phyloP scores from a whole-genome alignment of 2,888 invertebrate species.

The Sceliomorpha sp. region DNA sequence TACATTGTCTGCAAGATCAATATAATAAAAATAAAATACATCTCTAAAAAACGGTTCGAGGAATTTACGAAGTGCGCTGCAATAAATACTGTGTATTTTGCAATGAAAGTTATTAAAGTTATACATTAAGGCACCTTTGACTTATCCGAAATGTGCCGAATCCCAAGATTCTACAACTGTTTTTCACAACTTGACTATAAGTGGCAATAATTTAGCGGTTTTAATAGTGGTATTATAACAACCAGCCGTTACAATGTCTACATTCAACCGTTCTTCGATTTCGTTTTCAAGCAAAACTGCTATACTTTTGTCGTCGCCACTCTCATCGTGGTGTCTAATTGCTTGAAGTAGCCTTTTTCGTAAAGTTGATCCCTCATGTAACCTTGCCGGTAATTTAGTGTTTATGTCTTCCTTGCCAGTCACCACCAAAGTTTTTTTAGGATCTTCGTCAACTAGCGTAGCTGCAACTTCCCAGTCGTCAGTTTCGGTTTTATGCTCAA shows the following conservation, averaged over 20 bases:
- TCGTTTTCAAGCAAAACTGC: constrained; percentile 29
- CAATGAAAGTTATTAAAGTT: no score
- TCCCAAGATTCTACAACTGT: constrained; percentile 75
- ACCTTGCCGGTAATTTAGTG: constrained; percentile 65
- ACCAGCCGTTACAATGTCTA: constrained; percentile 71
- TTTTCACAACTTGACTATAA: constrained; percentile 75
- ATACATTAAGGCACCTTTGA: no score
- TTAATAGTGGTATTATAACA: constrained; percentile 60
- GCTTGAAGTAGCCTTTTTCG: constrained; percentile 61
- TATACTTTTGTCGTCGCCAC: constrained; percentile 45
- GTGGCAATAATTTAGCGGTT: constrained; percentile 68
- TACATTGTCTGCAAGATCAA: no score
- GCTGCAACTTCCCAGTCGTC: constrained; percentile 62
- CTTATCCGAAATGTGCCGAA: constrained; percentile 71
- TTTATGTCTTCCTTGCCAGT: constrained; percentile 58
- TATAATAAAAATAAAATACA: no score
- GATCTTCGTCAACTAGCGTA: constrained; percentile 65
- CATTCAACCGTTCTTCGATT: constrained; percentile 48
- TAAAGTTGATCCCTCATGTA: constrained; percentile 62
- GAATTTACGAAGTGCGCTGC: no score
- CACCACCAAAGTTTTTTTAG: constrained; percentile 62
- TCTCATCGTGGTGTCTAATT: background rate
- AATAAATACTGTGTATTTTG: no score
- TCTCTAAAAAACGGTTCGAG: no score
- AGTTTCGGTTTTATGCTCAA: constrained; percentile 65